Evolutionary conservation across 2,113 vertebrate species (phyloP), one percentile per base, ranked within the genome.

Genomic region (Lophius piscatorius): DNA sequence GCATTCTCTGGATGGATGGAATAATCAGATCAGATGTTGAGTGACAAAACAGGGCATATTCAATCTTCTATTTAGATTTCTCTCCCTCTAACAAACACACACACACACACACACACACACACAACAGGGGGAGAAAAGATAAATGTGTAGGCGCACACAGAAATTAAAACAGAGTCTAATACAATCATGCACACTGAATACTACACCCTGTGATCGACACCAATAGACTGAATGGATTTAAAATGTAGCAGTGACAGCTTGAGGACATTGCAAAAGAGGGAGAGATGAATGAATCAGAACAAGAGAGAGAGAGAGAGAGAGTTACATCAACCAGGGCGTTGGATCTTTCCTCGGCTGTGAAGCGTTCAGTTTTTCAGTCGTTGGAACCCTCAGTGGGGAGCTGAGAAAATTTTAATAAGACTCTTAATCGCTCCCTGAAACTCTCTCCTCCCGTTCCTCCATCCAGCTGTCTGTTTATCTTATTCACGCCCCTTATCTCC

Each of bases 201-300:
- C 39, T 42, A 35, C 76, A 20, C 56, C 58, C 35, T 62, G n/a
- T n/a, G 57, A 68, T 83, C 17, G 10, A 71, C 69, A 66, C 55
- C 68, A 70, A 58, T 76, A 57, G 50, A 59, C 73, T 81, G 73
- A 71, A 77, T 77, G 74, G 69, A 63, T 81, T 72, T 77, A 34
- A 74, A 70, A 69, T 63, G 45, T 40, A 49, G 6, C 50, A 36
- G 59, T 60, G 73, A 66, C 59, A 72, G 57, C 48, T 72, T 36
- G 79, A 85, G 73, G 79, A 71, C 72, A 68, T 9, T 2, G 38
- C 5, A 28, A 17, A 9, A 55, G 28, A 18, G 33, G 28, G 46
- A 22, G 58, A 48, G 46, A 18, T 17, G 46, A 54, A 64, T 26
- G 59, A 41, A 49, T 41, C 22, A 69, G 47, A 24, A n/a, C n/a